Percentiles rank a stretch among this genome's conserved stretches.
phyloP scores from a whole-genome alignment of 2,797 vertebrate species.

The Microctenopoma lineatum region DNA sequence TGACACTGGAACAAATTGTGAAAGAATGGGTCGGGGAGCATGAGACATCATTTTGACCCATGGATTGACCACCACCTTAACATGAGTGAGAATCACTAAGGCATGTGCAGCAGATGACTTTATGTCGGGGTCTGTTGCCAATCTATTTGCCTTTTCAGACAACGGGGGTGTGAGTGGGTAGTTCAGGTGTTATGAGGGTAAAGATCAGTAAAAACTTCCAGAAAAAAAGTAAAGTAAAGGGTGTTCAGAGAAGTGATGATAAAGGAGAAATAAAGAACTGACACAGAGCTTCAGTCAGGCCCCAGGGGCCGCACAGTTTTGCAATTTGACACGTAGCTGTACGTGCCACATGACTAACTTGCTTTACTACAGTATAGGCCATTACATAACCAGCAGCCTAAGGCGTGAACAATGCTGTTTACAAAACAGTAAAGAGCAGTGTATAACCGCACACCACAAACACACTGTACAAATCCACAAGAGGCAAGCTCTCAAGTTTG shows the following conservation, averaged over 20 bases:
- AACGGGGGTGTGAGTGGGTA: not conserved
- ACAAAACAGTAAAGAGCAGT: conserved; percentile 9
- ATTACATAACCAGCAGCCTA: conserved; percentile 36
- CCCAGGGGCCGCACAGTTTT: conserved; percentile 16
- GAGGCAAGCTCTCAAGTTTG: not conserved
- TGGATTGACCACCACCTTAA: too few species aligned
- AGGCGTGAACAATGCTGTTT: conserved; percentile 4
- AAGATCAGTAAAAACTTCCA: not conserved
- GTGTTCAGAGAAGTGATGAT: not conserved
- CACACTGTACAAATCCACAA: not conserved
- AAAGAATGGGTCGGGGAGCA: too few species aligned
- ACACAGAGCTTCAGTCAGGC: conserved; percentile 20
- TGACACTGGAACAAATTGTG: too few species aligned
- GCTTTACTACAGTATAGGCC: conserved; percentile 4
- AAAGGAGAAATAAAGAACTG: conserved; percentile 1
- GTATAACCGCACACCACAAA: not conserved
- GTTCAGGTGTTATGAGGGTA: not conserved
- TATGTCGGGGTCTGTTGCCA: not conserved
- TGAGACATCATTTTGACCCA: too few species aligned
- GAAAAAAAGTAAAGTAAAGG: not conserved
- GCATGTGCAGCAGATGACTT: too few species aligned
- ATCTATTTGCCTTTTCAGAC: conserved; percentile 35
- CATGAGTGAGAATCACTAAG: too few species aligned
- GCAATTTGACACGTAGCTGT: conserved; percentile 12
- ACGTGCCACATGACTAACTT: conserved; percentile 23